These are phyloP conservation scores for Apamea monoglypha DNA, from an alignment of 2,888 invertebrate species.

Conservation along the genomic window DNA sequence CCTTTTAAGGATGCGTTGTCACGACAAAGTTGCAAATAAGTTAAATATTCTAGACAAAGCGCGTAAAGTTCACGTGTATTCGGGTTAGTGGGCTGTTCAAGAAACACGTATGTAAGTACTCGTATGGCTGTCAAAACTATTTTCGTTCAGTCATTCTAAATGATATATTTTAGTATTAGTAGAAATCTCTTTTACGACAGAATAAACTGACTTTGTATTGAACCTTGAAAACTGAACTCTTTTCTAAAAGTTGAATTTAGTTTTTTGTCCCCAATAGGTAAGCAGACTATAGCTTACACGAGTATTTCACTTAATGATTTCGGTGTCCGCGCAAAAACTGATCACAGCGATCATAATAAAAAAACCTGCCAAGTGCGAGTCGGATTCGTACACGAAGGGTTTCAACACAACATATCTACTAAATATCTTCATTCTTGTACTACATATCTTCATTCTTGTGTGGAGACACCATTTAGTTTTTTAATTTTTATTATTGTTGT, in stretches of 20 bases:
- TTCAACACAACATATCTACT: background rate
- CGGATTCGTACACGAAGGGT: too few relatives aligned
- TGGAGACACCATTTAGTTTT: background rate
- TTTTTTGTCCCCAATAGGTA: constrained; percentile 34
- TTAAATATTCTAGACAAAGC: constrained; percentile 63
- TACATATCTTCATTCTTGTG: too few relatives aligned
- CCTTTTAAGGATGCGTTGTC: constrained; percentile 69
- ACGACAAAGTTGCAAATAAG: constrained; percentile 62
- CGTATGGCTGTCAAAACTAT: constrained; percentile 5
- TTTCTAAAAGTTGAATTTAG: constrained; percentile 35
- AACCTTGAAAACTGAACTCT: constrained; percentile 46
- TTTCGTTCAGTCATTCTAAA: constrained; percentile 17
- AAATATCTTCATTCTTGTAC: too few relatives aligned
- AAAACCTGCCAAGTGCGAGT: constrained; percentile 2
- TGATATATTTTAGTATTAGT: constrained; percentile 7
- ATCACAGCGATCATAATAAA: constrained; percentile 12
- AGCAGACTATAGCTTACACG: constrained; percentile 26
- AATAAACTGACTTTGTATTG: constrained; percentile 13
- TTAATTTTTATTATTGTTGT: background rate
- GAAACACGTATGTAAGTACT: constrained; percentile 4
- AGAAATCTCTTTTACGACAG: constrained; percentile 24
- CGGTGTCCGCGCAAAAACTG: constrained; percentile 41
- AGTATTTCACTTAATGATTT: constrained; percentile 41
- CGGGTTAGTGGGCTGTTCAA: constrained; percentile 46
- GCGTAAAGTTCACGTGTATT: constrained; percentile 37